A percentile compares a stretch with the other conserved stretches of the same genome.
These are phyloP conservation scores for Atta colombica DNA, from an alignment of 1,140 invertebrate genomes.

Conservation along the genomic window DNA sequence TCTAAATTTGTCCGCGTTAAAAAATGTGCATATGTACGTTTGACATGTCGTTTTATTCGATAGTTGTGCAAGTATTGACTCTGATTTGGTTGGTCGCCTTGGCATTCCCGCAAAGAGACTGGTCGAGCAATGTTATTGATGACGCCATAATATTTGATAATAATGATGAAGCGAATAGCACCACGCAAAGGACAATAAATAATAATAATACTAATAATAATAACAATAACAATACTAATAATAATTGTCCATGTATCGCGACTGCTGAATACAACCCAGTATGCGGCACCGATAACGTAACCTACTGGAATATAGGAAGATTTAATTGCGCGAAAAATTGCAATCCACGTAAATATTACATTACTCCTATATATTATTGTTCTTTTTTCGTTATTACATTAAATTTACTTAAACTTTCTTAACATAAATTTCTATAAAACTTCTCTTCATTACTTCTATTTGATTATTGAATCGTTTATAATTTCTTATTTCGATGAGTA, in stretches of 20 bases:
- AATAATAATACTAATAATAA: no score
- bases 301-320: constrained; percentile 55
- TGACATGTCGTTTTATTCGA: not conserved
- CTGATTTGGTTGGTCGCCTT: constrained; percentile 55
- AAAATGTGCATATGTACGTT: not conserved
- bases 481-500: not conserved
- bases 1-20: not conserved
- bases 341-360: constrained; percentile 36
- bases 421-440: not conserved
- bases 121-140: not conserved
- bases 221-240: no score
- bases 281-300: constrained; percentile 53
- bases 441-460: not conserved
- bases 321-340: constrained; percentile 57
- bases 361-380: not conserved
- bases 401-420: not conserved
- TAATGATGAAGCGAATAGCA: not conserved
- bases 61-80: constrained; percentile 37
- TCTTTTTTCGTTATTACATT: not conserved
- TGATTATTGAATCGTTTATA: not conserved
- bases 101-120: constrained; percentile 48
- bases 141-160: not conserved
- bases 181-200: not conserved
- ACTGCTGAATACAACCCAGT: constrained; percentile 64
- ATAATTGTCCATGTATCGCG: constrained; percentile 28